Evolutionary conservation across 2,113 vertebrate genomes (phyloP), one percentile per base, ranked within the genome.

Genomic region (Gyps fulvus): DNA sequence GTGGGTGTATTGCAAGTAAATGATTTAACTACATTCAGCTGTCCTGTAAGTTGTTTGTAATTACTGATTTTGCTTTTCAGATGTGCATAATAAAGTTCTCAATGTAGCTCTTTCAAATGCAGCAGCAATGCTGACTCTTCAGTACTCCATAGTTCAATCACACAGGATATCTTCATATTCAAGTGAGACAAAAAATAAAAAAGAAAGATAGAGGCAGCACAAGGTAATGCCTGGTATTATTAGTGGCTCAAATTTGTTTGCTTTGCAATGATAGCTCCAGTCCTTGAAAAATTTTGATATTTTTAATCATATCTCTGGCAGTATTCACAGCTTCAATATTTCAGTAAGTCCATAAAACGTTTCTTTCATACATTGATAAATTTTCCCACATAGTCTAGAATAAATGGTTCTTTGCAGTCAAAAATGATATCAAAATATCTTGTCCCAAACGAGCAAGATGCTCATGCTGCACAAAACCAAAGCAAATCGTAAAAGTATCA

Each of bases 1-100:
- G 93, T 91, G 95, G 57, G 58, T 92, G n/a, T 94, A 95, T 95
- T 95, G 89, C 96, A 97, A 98, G 95, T 87, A 98, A 97, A 98
- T 97, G 82, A 98, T 97, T 98, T 98, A 98, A 98, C 97, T 98
- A 84, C 97, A 95, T 98, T 98, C 98, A 98, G 97, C 98, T 98
- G 98, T 98, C 98, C 98, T 97, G 85, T 97, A 97, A 98, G 96
- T 97, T 98, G 94, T 96, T 97, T 96, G 94, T 97, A 98, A 98
- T 98, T 97, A 98, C 97, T 96, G 97, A 96, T 98, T 98, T 98
- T 96, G 85, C 97, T 98, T 98, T 98, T 98, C 96, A 98, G 89
- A 98, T 95, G 97, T 95, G 90, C 96, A 98, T 97, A 98, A 98
- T 98, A 97, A 97, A 98, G 88, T 95, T 98, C 96, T 97, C 96